A percentile compares a stretch with the other conserved stretches of the same genome.
These are phyloP conservation scores for Darevskia nairensis DNA, from an alignment of 2,797 vertebrate species.

Conservation along the genomic window DNA sequence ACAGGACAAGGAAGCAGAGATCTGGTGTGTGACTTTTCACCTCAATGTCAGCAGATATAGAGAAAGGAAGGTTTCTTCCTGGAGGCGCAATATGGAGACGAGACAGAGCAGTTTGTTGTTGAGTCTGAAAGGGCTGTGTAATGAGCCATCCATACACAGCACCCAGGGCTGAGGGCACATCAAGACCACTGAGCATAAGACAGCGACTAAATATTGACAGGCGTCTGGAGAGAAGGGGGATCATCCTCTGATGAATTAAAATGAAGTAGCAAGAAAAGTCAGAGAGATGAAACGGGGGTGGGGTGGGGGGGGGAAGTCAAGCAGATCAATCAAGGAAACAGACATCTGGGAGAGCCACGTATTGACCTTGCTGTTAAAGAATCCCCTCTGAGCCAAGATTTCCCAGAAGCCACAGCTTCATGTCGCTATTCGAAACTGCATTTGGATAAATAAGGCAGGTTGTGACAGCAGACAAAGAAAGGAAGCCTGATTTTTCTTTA, in stretches of 20 bases:
- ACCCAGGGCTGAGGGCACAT: background rate
- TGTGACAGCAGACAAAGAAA: constrained; percentile 53
- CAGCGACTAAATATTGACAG: constrained; percentile 50
- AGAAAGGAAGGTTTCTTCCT: background rate
- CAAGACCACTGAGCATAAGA: background rate
- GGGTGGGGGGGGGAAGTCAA: constrained; percentile 58
- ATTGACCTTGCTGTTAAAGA: constrained; percentile 60
- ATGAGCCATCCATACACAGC: background rate
- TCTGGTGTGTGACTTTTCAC: rapidly evolving
- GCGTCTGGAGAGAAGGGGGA: constrained; percentile 17
- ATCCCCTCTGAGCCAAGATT: constrained; percentile 56
- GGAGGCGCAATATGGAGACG: too few species aligned
- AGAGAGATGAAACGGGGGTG: constrained; percentile 18
- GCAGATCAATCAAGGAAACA: constrained; percentile 66
- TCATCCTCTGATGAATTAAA: constrained; percentile 54
- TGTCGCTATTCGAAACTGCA: constrained; percentile 42
- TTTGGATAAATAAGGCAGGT: constrained; percentile 56
- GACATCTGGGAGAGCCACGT: constrained; percentile 53
- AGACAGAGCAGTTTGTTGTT: background rate
- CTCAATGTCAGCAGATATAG: background rate
- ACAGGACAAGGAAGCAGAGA: background rate
- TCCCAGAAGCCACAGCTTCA: constrained; percentile 55
- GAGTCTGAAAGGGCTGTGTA: constrained; percentile 7
- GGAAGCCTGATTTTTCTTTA: constrained; percentile 32
- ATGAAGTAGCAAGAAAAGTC: constrained; percentile 49